phyloP scores from a whole-genome alignment of 2,888 invertebrate genomes.

The Desoria tigrina region DNA sequence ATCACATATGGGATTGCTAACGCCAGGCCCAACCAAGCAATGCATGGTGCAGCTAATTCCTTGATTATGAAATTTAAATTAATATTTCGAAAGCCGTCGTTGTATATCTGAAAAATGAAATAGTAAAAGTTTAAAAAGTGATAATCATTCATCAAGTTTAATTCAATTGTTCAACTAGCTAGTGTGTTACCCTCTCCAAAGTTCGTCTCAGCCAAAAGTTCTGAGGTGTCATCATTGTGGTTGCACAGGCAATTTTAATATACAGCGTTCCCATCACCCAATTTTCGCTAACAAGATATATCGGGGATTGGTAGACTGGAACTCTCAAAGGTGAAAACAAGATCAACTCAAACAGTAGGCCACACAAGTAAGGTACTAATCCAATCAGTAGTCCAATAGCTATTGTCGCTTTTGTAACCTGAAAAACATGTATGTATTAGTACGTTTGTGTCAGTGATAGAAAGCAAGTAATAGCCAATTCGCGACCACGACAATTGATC shows the following conservation, averaged over 20 bases:
- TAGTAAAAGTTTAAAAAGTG: slow-evolving; percentile 6
- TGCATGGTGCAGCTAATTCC: slow-evolving; percentile 85
- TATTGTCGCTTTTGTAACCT: slow-evolving; percentile 73
- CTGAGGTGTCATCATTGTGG: slow-evolving; percentile 94
- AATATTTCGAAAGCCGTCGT: slow-evolving; percentile 90
- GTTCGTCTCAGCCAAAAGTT: slow-evolving; percentile 91
- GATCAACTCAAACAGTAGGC: slow-evolving; percentile 85
- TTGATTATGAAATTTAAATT: slow-evolving; percentile 81
- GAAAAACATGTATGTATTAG: no score
- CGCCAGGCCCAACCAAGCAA: slow-evolving; percentile 82
- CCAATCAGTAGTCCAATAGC: slow-evolving; percentile 73
- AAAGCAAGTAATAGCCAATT: slow-evolving; percentile 14
- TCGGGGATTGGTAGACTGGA: slow-evolving; percentile 82
- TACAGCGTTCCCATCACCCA: slow-evolving; percentile 98
- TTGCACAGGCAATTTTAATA: slow-evolving; percentile 94
- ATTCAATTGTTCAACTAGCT: slow-evolving; percentile 11
- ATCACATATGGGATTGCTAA: slow-evolving; percentile 91
- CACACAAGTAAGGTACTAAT: slow-evolving; percentile 87
- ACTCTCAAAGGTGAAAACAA: slow-evolving; percentile 90
- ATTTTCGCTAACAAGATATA: slow-evolving; percentile 60
- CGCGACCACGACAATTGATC: no score
- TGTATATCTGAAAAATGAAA: slow-evolving; percentile 66
- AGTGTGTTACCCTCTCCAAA: slow-evolving; percentile 70
- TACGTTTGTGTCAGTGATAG: no score
- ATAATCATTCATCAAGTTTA: not conserved